phyloP scores from a whole-genome alignment of 1,140 invertebrate species.

The Zophobas morio region DNA sequence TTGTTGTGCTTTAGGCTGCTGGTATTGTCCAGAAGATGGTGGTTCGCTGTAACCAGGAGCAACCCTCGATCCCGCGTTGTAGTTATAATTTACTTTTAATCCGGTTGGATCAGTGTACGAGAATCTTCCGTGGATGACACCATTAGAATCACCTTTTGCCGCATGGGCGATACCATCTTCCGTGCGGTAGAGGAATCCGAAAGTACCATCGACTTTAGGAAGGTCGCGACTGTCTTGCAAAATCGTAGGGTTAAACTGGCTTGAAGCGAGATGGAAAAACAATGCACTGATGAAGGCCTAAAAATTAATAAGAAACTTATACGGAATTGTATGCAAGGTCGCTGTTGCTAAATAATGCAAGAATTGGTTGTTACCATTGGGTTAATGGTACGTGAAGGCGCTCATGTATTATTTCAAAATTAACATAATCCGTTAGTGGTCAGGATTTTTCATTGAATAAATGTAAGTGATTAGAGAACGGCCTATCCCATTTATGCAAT shows the following conservation, averaged over 20 bases:
- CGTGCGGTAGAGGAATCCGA: constrained; percentile 65
- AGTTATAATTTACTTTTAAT: constrained; percentile 66
- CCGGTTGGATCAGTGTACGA: constrained; percentile 67
- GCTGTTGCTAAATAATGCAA: constrained; percentile 37
- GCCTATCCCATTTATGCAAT: neutral
- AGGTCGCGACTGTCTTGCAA: constrained; percentile 59
- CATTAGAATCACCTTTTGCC: constrained; percentile 62
- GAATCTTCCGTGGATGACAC: constrained; percentile 63
- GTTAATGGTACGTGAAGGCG: constrained; percentile 48
- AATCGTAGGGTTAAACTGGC: constrained; percentile 55
- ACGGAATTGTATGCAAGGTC: constrained; percentile 32
- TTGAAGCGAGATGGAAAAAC: constrained; percentile 48
- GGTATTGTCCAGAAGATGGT: neutral
- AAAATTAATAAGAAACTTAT: constrained; percentile 8
- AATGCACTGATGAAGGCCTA: constrained; percentile 45
- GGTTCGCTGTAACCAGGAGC: constrained; percentile 55
- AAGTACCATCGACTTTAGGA: constrained; percentile 59
- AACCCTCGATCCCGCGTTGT: constrained; percentile 63
- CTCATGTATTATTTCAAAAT: constrained; percentile 20
- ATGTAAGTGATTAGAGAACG: neutral
- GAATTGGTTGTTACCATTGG: constrained; percentile 47
- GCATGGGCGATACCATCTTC: constrained; percentile 66
- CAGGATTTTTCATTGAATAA: neutral
- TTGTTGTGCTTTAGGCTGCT: neutral
- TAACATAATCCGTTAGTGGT: neutral